Percentiles rank a stretch among this genome's conserved stretches.
Conservation (phyloP, 1,140 invertebrate species). For the Drosophila rufa region DNA sequence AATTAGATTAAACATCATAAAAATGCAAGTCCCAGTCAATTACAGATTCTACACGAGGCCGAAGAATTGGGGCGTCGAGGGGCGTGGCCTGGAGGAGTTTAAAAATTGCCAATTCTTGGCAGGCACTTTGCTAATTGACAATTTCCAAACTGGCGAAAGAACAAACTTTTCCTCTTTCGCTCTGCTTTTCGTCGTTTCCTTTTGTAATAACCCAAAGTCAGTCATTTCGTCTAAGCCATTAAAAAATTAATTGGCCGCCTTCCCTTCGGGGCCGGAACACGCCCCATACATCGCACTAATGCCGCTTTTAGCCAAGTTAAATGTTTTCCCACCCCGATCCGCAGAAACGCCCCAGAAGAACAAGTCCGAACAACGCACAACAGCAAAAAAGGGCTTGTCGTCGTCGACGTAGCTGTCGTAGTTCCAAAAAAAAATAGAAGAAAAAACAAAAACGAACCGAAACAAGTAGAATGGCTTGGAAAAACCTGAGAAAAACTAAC, state of each 20-base stretch:
- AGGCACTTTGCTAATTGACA: slow-evolving; percentile 79
- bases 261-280: slow-evolving; percentile 52
- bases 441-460: slow-evolving; percentile 28
- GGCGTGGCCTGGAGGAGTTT: slow-evolving; percentile 34
- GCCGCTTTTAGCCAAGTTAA: slow-evolving; percentile 70
- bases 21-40: slow-evolving; percentile 74
- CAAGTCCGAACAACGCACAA: slow-evolving; percentile 26
- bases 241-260: slow-evolving; percentile 81
- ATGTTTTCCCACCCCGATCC: slow-evolving; percentile 59
- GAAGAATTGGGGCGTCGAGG: neutral
- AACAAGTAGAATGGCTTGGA: slow-evolving; percentile 32
- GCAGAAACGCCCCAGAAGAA: slow-evolving; percentile 34
- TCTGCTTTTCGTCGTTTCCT: slow-evolving; percentile 26
- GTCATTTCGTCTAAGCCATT: slow-evolving; percentile 80
- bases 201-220: slow-evolving; percentile 73
- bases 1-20: slow-evolving; percentile 81
- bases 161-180: slow-evolving; percentile 42
- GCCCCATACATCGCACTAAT: slow-evolving; percentile 79
- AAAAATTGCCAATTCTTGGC: slow-evolving; percentile 60
- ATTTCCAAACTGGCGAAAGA: slow-evolving; percentile 54
- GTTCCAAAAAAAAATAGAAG: slow-evolving; percentile 39
- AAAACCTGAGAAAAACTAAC: slow-evolving; percentile 32
- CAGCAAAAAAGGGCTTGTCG: slow-evolving; percentile 70
- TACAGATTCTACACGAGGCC: slow-evolving; percentile 32
- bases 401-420: slow-evolving; percentile 39